phyloP scores from a whole-genome alignment of 2,888 invertebrate species.

The Alviniconcha strummeri region DNA sequence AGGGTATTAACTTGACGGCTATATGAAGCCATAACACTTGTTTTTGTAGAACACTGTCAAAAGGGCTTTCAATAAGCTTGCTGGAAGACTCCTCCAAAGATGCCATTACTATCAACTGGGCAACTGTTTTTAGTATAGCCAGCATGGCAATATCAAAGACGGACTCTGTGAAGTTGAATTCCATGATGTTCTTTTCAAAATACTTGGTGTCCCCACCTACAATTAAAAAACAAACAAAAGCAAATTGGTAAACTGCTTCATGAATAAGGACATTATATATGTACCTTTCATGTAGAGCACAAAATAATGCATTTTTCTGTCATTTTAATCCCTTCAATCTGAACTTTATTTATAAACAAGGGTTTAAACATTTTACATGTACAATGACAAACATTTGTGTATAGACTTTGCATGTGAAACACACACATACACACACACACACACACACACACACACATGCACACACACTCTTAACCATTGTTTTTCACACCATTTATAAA shows the following conservation, averaged over 20 bases:
- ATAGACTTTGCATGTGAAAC: not conserved
- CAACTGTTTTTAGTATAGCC: constrained; percentile 56
- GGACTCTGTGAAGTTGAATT: constrained; percentile 61
- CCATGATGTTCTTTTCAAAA: constrained; percentile 65
- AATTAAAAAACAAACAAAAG: constrained; percentile 29
- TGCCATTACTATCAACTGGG: constrained; percentile 48
- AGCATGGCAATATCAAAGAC: constrained; percentile 69
- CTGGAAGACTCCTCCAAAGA: constrained; percentile 55
- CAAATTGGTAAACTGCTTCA: not conserved
- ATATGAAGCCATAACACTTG: constrained; percentile 42
- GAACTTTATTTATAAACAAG: not conserved
- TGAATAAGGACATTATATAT: not conserved
- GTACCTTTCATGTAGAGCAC: too few species aligned
- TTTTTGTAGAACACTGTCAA: constrained; percentile 46
- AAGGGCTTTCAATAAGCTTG: constrained; percentile 41
- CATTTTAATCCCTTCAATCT: not conserved
- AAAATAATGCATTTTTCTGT: too few species aligned
- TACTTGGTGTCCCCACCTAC: constrained; percentile 66
- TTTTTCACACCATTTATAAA: not conserved
- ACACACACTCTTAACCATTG: not conserved
- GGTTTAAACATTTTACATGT: not conserved
- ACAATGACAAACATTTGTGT: not conserved
- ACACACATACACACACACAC: not conserved
- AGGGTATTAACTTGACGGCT: constrained; percentile 26
- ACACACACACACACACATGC: not conserved